Evolutionary conservation across 2,113 vertebrate species (phyloP), one percentile per base, ranked within the genome.

Genomic region (Tetraodon nigroviridis): DNA sequence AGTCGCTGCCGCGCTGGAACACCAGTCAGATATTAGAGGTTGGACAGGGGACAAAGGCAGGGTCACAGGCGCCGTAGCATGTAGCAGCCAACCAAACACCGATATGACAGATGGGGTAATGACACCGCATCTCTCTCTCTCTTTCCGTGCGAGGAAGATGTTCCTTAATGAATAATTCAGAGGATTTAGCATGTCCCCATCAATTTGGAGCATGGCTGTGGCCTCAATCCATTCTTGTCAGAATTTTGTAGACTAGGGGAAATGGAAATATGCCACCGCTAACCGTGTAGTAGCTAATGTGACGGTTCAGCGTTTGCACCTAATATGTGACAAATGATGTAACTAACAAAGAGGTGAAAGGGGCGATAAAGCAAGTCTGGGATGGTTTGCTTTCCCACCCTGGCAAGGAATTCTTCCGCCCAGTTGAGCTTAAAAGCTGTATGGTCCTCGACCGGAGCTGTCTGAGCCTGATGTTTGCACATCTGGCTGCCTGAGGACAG

Each of bases 11-110:
- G 41, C 11, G 41, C 37, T 49, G 47, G 73, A 55, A 5, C 51
- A 65, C 6, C 32, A 49, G 1, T 1, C 40, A 55, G 42, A 46
- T 37, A 37, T 37, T 45, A 50, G 57, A 67, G 66, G 61, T 71
- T 20, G 75, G 51, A 65, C 29, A 12, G 44, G 27, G 58, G 47
- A 67, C 48, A 32, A 73, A 48, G 37, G 2, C 51, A 45, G 7
- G 61, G 72, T 67, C 42, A 22, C 59, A 62, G 51, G 61, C 75
- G 83, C 62, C 69, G 81, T 79, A 62, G 58, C 44, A 48, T 21
- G 15, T 24, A 56, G 68, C 69, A 85, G 57, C 52, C 77, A 80
- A 78, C 80, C 78, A 70, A 71, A 69, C 11, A 41, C 21, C 20
- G 58, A 56, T 59, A 79, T 68, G 79, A 82, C 40, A 50, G 64